Evolutionary conservation across 64 coral and sea anemone species (phyloP), one percentile per base, ranked within the genome.

Genomic region (Porites lutea): DNA sequence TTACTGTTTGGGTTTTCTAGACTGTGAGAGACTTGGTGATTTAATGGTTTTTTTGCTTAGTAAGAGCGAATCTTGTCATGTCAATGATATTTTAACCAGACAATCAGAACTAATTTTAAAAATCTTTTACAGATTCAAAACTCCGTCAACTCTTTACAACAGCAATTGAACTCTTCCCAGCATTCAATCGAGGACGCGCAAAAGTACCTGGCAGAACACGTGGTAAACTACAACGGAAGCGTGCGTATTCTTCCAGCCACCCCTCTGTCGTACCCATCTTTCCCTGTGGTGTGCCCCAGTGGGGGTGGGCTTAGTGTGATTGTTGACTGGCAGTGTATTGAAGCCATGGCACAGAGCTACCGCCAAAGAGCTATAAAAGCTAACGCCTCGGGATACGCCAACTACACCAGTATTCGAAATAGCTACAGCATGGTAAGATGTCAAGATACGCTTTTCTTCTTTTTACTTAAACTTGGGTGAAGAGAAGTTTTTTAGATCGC

Each of bases 381-480:
- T 47, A 97, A 97, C 23, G 69, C 37, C 13, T 91, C 95, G 13
- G 92, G 92, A 53, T 86, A 94, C 72, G 92, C 75, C 47, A 77
- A 89, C n/a, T 97, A 88, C 45, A 75, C 74, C 14, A 97, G 79
- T 50, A 97, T 97, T 77, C n/a, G 52, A 72, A 97, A 6, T 20
- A 94, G 83, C 22, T 97, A 94, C 81, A 67, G 87, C n/a, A 90
- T 77, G 95, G 95, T 97, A 88, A 94, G 95, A 44, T 19, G 27
- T 8, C 3, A 59, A 3, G 20, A 27, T 22, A 85, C 12, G 52
- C 18, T 0, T 6, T 19, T n/a, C n/a, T 21, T 81, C 27, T 23
- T 59, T n/a, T 23, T n/a, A 14, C 54, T 55, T 37, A 37, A 43
- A 13, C 23, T 82, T 62, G 23, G 15, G 6, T 83, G 23, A 53